Evolutionary conservation across 1,140 invertebrate species (phyloP).

Genomic region (Dysdera silvatica): DNA sequence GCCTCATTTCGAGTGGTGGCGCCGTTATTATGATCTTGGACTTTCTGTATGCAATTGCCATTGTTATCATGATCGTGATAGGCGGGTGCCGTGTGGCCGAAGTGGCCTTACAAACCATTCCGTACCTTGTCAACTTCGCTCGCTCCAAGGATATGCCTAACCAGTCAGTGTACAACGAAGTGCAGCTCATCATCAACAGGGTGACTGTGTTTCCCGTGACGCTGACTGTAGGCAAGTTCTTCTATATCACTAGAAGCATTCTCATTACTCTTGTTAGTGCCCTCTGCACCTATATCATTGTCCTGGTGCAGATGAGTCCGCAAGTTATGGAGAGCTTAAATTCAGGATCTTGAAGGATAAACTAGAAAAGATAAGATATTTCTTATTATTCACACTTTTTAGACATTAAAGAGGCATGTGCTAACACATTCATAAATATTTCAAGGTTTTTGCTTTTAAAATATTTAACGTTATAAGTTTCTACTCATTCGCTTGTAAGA

Average conservation of each 20-base stretch:
- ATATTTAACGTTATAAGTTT: too few species aligned
- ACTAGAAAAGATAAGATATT: too few species aligned
- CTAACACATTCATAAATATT: too few species aligned
- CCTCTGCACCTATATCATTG: slow-evolving; percentile 24
- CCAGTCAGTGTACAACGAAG: slow-evolving; percentile 25
- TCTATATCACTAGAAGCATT: slow-evolving; percentile 20
- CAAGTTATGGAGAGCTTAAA: slow-evolving; percentile 21
- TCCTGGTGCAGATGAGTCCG: slow-evolving; percentile 25
- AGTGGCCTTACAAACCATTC: slow-evolving; percentile 24
- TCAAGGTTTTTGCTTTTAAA: too few species aligned
- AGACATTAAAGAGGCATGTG: too few species aligned
- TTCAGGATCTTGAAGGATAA: slow-evolving; percentile 15
- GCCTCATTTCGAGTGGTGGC: slow-evolving; percentile 18
- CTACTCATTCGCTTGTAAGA: too few species aligned
- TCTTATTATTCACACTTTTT: too few species aligned
- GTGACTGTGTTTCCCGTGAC: slow-evolving; percentile 22
- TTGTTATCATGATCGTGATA: slow-evolving; percentile 22
- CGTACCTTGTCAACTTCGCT: slow-evolving; percentile 17
- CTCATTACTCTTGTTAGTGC: slow-evolving; percentile 26
- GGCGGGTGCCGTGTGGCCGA: slow-evolving; percentile 24
- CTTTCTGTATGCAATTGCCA: slow-evolving; percentile 21
- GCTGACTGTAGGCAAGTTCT: slow-evolving; percentile 24
- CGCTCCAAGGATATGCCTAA: slow-evolving; percentile 22
- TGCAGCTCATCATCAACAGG: slow-evolving; percentile 25
- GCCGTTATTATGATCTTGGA: slow-evolving; percentile 22